Evolutionary conservation across 1,140 invertebrate species (phyloP).

Genomic region (Oscheius sp.): DNA sequence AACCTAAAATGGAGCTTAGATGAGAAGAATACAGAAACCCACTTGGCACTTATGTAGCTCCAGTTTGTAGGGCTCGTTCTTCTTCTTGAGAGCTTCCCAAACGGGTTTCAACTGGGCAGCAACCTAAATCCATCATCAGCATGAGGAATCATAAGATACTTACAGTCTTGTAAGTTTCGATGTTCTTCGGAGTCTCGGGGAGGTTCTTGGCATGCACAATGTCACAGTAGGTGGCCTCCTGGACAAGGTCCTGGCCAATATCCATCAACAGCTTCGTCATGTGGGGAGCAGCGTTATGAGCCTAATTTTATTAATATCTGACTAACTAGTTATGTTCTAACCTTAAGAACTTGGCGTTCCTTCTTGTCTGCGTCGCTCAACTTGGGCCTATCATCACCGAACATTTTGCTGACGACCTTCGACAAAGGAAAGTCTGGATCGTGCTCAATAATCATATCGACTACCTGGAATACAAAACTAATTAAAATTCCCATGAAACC

Average conservation of each 20-base stretch:
- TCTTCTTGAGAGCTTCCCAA: conserved; percentile 53
- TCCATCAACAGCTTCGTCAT: conserved; percentile 58
- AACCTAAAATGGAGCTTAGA: background rate
- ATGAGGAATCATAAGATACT: background rate
- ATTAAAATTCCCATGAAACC: background rate
- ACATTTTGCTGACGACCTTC: conserved; percentile 49
- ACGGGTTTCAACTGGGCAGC: conserved; percentile 58
- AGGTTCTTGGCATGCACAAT: conserved; percentile 60
- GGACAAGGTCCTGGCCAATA: conserved; percentile 59
- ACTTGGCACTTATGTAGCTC: conserved; percentile 43
- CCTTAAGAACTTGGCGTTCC: conserved; percentile 46
- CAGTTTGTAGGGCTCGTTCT: conserved; percentile 55
- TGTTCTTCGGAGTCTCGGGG: conserved; percentile 58
- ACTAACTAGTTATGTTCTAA: background rate
- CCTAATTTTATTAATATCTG: conserved; percentile 6
- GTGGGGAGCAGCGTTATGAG: conserved; percentile 48
- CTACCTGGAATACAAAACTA: conserved; percentile 53
- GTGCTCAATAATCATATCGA: conserved; percentile 59
- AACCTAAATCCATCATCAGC: conserved; percentile 44
- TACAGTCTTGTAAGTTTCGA: conserved; percentile 59
- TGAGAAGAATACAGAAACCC: background rate
- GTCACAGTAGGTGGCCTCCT: conserved; percentile 58
- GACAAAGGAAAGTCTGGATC: conserved; percentile 39
- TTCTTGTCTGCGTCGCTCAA: conserved; percentile 48
- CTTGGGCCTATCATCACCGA: conserved; percentile 54